phyloP scores from a whole-genome alignment of 2,797 vertebrate genomes.

The Lithobates pipiens region DNA sequence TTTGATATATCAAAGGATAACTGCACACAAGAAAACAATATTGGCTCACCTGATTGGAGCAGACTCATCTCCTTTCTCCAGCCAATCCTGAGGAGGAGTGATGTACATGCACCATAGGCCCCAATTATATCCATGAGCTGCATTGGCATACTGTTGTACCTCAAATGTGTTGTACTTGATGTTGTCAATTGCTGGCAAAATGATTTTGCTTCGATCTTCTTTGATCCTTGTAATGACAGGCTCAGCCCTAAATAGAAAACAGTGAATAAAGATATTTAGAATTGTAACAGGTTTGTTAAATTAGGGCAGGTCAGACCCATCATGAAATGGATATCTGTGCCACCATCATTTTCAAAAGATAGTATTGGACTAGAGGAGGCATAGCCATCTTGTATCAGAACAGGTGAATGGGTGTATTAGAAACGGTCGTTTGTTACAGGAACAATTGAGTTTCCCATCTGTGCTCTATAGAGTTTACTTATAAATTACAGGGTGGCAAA shows the following conservation, averaged over 20 bases:
- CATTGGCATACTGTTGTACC: conserved; percentile 96
- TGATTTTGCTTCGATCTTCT: conserved; percentile 90
- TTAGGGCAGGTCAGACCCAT: neutral
- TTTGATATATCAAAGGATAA: neutral
- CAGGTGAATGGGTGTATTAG: neutral
- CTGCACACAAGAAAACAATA: neutral
- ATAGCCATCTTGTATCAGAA: neutral
- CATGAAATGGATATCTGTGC: neutral
- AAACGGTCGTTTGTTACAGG: no score
- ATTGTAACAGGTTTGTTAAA: neutral
- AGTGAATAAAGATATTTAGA: neutral
- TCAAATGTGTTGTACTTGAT: conserved; percentile 98
- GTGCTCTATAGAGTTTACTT: no score
- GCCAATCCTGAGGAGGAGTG: conserved; percentile 95
- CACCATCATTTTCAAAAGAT: neutral
- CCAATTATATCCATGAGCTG: conserved; percentile 98
- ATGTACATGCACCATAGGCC: conserved; percentile 99
- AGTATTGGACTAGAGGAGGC: neutral
- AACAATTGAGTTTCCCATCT: no score
- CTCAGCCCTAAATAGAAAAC: conserved; percentile 81
- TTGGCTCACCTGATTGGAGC: conserved; percentile 92
- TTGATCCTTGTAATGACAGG: conserved; percentile 90
- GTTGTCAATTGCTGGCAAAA: conserved; percentile 96
- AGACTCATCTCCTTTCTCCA: conserved; percentile 94
- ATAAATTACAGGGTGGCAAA: no score